Base-by-base conservation (phyloP, 1,140 invertebrate genomes). In the Pemphigus obesinymphae region DNA sequence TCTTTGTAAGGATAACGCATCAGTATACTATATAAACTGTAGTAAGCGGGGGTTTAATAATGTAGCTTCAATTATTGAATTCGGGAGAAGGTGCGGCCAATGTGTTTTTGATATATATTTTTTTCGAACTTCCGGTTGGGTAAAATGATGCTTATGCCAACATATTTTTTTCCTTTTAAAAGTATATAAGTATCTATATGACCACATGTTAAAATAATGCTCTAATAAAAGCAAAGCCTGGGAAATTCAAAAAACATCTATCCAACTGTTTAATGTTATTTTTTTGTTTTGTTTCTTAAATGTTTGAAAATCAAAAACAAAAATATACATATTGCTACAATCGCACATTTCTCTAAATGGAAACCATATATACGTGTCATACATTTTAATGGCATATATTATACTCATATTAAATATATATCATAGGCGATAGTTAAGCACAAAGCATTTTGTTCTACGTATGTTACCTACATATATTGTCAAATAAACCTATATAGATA, bases 101-200 rank as follows among this genome's bases (percentile, higher is more conserved):
- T 75, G 26, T 34, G 26, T 75, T 75, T n/a, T 72, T 75, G 5
- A 53, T 53, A 75, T 53, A 53, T 75, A 50, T 75, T 53, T 34
- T 53, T 50, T 53, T 75, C 0, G 17, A 75, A 34, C 45, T 75
- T 75, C 45, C 45, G 29, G 72, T 75, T n/a, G 23, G 15, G 17
- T 70, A 40, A 70, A 20, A 70, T 29, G 7, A 45, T 43, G 15
- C 40, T 70, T 29, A 45, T 23, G 15, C 37, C 13, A 45, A 43
- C 37, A 45, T 17, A 26, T 23, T 68, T 40, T 45, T 70, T 70
- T 23, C 5, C 6, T 43, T 31, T 2, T 70, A 5, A 29, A 45
- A 45, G 10, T 45, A 45, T 45, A 45, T 29, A 45, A n/a, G n/a
- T n/a, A n/a, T n/a, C n/a, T n/a, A n/a, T n/a, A n/a, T n/a, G n/a